A percentile compares a stretch with the other conserved stretches of the same genome.
phyloP scores from a whole-genome alignment of 2,888 invertebrate species.

The Tyria jacobaeae region DNA sequence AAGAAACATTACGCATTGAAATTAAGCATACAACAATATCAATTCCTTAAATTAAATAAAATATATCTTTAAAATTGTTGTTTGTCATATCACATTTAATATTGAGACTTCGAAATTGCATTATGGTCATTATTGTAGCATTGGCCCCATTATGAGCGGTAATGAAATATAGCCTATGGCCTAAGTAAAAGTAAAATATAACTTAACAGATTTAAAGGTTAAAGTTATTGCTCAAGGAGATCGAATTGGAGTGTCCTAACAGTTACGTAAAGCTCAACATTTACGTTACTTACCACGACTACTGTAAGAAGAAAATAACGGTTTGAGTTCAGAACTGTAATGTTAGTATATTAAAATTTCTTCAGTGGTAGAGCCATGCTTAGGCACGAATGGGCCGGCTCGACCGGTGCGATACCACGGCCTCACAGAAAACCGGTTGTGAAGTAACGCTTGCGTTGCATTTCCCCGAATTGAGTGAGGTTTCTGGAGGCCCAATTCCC shows the following conservation, averaged over 20 bases:
- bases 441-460: no score
- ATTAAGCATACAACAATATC: neutral
- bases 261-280: neutral
- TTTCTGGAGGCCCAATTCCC: no score
- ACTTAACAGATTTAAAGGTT: neutral
- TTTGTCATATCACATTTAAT: neutral
- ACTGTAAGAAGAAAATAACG: neutral
- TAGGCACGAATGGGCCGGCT: no score
- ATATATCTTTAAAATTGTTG: neutral
- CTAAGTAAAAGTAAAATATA: no score
- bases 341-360: no score
- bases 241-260: neutral
- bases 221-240: neutral
- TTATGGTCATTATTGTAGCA: neutral
- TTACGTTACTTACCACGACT: neutral
- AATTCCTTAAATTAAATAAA: neutral
- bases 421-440: no score
- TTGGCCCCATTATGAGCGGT: constrained; percentile 4
- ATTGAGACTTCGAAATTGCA: neutral
- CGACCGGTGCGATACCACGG: no score
- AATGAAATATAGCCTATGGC: neutral
- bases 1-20: no score
- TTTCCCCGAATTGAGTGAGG: no score
- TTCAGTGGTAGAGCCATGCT: no score
- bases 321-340: no score